A percentile compares a stretch with the other conserved stretches of the same genome.
These are phyloP conservation scores for Papilio protenor DNA, from an alignment of 2,888 invertebrate genomes.

Conservation along the genomic window DNA sequence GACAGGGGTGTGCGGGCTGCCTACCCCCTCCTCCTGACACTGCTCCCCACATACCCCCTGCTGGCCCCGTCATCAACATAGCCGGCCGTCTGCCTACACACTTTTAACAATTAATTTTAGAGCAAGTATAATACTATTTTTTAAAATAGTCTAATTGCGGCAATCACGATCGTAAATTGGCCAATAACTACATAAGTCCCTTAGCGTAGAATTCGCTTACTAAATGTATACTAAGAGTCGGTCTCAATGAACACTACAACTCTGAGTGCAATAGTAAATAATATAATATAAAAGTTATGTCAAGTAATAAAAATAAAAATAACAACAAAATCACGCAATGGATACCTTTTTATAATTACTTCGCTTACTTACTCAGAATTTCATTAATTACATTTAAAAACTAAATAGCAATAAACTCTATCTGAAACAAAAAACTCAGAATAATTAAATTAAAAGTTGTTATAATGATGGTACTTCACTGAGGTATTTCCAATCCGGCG, in stretches of 20 bases:
- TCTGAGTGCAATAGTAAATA: background rate
- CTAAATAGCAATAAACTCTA: background rate
- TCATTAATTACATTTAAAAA: background rate
- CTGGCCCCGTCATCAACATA: slow-evolving; percentile 13
- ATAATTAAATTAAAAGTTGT: background rate
- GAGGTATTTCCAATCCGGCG: slow-evolving; percentile 5
- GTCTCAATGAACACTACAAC: background rate
- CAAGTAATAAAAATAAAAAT: background rate
- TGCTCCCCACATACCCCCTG: slow-evolving; percentile 46
- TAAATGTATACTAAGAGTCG: background rate
- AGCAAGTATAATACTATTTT: slow-evolving; percentile 61
- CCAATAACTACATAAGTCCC: background rate
- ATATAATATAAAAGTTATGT: background rate
- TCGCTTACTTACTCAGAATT: background rate
- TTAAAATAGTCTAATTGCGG: slow-evolving; percentile 11
- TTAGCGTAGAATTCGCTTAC: background rate
- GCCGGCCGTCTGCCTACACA: slow-evolving; percentile 52
- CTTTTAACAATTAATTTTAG: slow-evolving; percentile 75
- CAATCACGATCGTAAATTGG: background rate
- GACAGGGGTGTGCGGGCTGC: slow-evolving; percentile 74
- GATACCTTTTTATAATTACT: background rate
- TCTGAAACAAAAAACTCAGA: background rate
- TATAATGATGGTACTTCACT: slow-evolving; percentile 2
- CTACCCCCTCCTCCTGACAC: slow-evolving; percentile 50
- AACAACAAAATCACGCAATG: background rate